These are phyloP conservation scores for Malurus elegans DNA, from an alignment of 2,113 vertebrate genomes.

Conservation along the genomic window DNA sequence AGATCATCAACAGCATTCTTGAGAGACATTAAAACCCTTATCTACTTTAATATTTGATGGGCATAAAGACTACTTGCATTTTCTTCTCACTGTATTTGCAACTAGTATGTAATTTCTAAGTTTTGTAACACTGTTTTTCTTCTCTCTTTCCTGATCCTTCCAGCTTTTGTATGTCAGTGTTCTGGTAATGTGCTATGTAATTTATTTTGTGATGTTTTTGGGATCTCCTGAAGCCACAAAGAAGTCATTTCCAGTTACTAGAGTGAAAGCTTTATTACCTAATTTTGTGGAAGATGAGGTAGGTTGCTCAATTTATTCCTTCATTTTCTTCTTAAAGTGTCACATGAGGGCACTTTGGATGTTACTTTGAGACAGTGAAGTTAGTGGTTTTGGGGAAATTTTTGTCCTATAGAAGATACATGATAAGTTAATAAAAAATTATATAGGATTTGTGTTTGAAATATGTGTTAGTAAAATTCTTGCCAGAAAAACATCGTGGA, in stretches of 20 bases:
- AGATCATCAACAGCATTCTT: neutral
- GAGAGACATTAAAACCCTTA: neutral
- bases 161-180: conserved; percentile 85
- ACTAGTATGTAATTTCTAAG: neutral
- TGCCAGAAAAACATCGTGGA: neutral
- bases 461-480: neutral
- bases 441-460: neutral
- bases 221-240: conserved; percentile 80
- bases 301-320: neutral
- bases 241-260: conserved; percentile 81
- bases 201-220: conserved; percentile 85
- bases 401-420: neutral
- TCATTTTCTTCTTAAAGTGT: neutral
- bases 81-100: neutral
- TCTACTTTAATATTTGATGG: neutral
- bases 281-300: conserved; percentile 75
- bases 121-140: conserved; percentile 13
- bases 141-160: neutral
- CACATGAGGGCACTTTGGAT: neutral
- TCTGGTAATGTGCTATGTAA: conserved; percentile 82
- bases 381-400: neutral
- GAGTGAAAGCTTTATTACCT: conserved; percentile 82
- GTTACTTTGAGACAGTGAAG: neutral
- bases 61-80: neutral
- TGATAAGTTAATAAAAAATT: neutral